Percentiles rank a stretch among this genome's conserved stretches.
Evolutionary conservation across 2,888 invertebrate species (phyloP).

Genomic region (Schizaphis graminum): DNA sequence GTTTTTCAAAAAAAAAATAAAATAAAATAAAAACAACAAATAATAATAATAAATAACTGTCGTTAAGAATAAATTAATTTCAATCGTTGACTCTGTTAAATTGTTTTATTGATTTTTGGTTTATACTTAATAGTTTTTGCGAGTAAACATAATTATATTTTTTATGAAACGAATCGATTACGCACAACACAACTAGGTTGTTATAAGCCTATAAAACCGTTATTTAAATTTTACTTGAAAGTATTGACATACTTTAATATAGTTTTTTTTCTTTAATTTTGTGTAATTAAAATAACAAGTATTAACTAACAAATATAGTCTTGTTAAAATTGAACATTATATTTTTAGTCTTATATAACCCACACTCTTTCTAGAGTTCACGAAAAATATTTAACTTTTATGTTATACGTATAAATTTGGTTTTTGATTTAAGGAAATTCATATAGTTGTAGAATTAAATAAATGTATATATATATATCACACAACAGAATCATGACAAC

Average conservation of each 20-base stretch:
- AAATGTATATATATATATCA: background rate
- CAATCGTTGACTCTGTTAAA: background rate
- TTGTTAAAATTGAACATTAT: background rate
- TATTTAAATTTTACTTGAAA: background rate
- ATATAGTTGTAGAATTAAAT: background rate
- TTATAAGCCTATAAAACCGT: background rate
- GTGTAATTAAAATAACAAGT: background rate
- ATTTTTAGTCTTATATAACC: background rate
- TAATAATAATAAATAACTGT: background rate
- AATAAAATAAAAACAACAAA: background rate
- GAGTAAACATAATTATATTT: background rate
- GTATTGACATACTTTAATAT: background rate
- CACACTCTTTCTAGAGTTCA: background rate
- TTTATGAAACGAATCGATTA: conserved; percentile 33
- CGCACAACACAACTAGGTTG: background rate
- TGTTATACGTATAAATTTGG: background rate
- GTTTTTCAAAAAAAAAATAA: background rate
- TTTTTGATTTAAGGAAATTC: background rate
- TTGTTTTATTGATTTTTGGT: background rate
- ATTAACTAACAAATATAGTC: background rate
- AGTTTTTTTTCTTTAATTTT: conserved; percentile 6
- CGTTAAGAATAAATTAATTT: background rate
- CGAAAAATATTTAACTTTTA: background rate
- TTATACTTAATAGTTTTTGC: background rate
- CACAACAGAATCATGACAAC: background rate